Percentiles rank a stretch among this genome's conserved stretches.
Conservation (phyloP, 2,888 invertebrate genomes). For the Cheilosia vernalis region DNA sequence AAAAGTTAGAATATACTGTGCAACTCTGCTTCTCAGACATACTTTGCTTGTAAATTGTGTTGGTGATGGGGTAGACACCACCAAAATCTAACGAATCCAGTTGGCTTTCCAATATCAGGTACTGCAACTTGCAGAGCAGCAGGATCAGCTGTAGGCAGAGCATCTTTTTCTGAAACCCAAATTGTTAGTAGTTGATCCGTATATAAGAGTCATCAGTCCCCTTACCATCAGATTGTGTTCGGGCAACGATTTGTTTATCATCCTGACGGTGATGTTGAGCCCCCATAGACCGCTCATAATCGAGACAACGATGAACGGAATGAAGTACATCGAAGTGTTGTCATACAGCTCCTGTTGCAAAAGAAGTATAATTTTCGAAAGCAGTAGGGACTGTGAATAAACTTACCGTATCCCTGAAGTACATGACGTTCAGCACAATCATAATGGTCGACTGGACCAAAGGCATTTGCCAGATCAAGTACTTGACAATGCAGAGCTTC, state of each 20-base stretch:
- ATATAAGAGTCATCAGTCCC: not conserved
- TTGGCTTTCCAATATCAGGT: constrained; percentile 79
- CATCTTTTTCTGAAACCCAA: constrained; percentile 79
- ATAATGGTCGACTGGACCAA: constrained; percentile 81
- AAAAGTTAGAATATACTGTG: constrained; percentile 5
- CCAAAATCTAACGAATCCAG: constrained; percentile 79
- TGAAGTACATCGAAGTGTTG: constrained; percentile 79
- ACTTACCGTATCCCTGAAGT: constrained; percentile 78
- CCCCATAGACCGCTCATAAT: constrained; percentile 82
- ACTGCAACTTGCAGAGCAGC: constrained; percentile 81
- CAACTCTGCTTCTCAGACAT: constrained; percentile 41
- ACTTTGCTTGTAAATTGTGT: constrained; percentile 82
- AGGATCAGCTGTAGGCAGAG: constrained; percentile 81
- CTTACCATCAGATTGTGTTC: constrained; percentile 80
- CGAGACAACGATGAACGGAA: constrained; percentile 81
- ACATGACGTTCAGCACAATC: constrained; percentile 81
- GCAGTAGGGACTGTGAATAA: not conserved
- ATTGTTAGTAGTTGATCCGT: not conserved
- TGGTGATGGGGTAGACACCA: constrained; percentile 81
- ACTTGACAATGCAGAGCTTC: constrained; percentile 79
- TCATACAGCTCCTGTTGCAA: constrained; percentile 78
- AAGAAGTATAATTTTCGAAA: not conserved
- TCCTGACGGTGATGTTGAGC: constrained; percentile 80
- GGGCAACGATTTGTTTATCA: constrained; percentile 79
- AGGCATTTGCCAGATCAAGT: constrained; percentile 82